Percentiles rank a stretch among this genome's conserved stretches.
Conservation (phyloP, 2,888 invertebrate genomes). For the Lottia gigantea region DNA sequence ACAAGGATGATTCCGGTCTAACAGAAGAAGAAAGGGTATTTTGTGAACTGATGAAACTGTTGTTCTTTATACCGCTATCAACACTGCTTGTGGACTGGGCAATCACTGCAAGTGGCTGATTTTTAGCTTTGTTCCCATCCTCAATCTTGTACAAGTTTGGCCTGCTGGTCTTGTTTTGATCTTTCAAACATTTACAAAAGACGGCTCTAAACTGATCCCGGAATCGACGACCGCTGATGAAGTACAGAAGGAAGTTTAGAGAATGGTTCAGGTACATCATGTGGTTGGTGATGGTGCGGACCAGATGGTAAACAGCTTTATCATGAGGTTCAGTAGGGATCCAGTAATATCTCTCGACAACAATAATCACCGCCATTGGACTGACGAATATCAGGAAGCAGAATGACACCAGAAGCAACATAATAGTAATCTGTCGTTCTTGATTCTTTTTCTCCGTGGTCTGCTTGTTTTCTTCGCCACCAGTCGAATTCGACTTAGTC, state of each 20-base stretch:
- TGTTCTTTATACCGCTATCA: neutral
- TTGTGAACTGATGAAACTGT: too few relatives aligned
- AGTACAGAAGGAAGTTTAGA: constrained; percentile 29
- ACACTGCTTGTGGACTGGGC: neutral
- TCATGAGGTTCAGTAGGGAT: constrained; percentile 12
- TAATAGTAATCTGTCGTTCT: constrained; percentile 24
- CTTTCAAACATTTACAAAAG: constrained; percentile 3
- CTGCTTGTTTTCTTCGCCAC: neutral
- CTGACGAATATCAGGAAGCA: constrained; percentile 26
- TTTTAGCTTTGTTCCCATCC: too few relatives aligned
- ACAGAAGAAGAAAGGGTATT: too few relatives aligned
- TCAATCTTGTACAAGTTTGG: too few relatives aligned
- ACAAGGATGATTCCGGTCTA: too few relatives aligned
- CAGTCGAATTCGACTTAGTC: neutral
- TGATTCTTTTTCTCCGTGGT: neutral
- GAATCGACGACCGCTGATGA: constrained; percentile 23
- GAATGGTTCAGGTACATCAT: constrained; percentile 30
- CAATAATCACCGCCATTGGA: constrained; percentile 28
- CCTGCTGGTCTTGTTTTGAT: too few relatives aligned
- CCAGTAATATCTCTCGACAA: constrained; percentile 24
- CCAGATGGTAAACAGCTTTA: constrained; percentile 23
- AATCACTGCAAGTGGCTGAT: neutral
- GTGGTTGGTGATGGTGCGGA: constrained; percentile 25
- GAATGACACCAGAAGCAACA: constrained; percentile 27
- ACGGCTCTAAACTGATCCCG: constrained; percentile 14